phyloP scores from a whole-genome alignment of 2,888 invertebrate species.

The Zygogramma bicolorata region DNA sequence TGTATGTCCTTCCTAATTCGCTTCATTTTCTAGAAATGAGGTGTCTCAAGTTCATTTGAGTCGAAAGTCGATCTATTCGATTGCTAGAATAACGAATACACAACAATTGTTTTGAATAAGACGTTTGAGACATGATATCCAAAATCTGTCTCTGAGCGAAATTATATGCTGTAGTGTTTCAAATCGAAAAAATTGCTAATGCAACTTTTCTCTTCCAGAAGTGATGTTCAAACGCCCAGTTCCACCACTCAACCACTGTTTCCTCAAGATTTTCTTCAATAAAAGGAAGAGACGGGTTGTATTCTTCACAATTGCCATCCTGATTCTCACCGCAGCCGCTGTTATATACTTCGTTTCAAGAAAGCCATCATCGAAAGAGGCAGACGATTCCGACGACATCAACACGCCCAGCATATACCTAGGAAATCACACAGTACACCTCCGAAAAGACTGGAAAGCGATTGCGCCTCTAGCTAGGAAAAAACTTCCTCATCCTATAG shows the following conservation, averaged over 20 bases:
- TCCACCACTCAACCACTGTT: background rate
- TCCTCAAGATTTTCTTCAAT: background rate
- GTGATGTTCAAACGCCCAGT: background rate
- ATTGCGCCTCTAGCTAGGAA: conserved; percentile 65
- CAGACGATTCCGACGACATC: background rate
- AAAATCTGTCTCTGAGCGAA: too few relatives aligned
- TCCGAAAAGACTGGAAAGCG: conserved; percentile 70
- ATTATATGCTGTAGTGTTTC: too few relatives aligned
- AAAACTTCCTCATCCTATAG: conserved; percentile 22
- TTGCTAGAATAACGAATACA: too few relatives aligned
- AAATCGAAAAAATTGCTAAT: background rate
- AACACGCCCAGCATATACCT: background rate
- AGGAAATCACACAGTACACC: background rate
- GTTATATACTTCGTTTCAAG: background rate
- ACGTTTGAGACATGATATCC: too few relatives aligned
- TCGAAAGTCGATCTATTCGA: too few relatives aligned
- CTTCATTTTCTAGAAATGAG: too few relatives aligned
- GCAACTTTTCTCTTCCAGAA: conserved; percentile 3
- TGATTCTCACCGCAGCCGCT: background rate
- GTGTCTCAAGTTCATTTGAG: too few relatives aligned
- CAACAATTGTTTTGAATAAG: too few relatives aligned
- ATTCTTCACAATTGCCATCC: background rate
- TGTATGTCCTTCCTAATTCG: too few relatives aligned
- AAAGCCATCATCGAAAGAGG: background rate
- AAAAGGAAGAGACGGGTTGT: background rate